Base-by-base conservation (phyloP, 2,113 vertebrate genomes). In the Lutjanus erythropterus region DNA sequence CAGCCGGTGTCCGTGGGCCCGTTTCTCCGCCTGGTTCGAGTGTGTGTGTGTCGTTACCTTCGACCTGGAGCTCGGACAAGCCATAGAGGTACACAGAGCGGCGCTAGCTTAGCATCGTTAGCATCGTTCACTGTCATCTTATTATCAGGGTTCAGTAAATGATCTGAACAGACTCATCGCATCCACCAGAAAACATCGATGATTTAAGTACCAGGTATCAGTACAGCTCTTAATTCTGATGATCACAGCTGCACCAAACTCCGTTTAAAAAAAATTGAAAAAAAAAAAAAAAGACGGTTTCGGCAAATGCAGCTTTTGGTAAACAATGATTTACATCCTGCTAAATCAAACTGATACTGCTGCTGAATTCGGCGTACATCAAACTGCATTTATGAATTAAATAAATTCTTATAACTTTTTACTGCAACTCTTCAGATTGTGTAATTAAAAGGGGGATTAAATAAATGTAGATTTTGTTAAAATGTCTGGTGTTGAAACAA, bases 11-110 rank as follows among this genome's bases (percentile, higher is more conserved):
- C 94, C 94, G 21, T 97, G 97, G 97, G 86, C 91, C n/a, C 95
- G 96, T 21, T 97, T 98, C 90, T 96, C 96, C 10, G 94, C 95
- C 4, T 98, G 97, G 97, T 70, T 98, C 64, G 96, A 97, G 81
- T 97, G 97, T 58, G 95, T 96, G 71, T 98, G 97, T 77, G 97
- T 97, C 2, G 97, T 98, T 61, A 97, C 97, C 78, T 98, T 98
- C 92, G 97, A 98, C 92, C 94, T 97, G 91, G 97, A 98, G 93
- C 94, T 98, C 46, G 97, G 97, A 47, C 97, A 98, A 88, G 96
- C 97, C 70, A 95, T 98, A 50, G 97, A 98, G 97, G 97, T 98
- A 85, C 11, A 85, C 11, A 23, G 33, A 41, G 14, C 31, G 19
- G 4, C 2, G 65, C 65, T 90, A 90, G 87, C 89, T 76, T 88